Conservation (phyloP, 2,888 invertebrate genomes). For the Heliconius cydno region DNA sequence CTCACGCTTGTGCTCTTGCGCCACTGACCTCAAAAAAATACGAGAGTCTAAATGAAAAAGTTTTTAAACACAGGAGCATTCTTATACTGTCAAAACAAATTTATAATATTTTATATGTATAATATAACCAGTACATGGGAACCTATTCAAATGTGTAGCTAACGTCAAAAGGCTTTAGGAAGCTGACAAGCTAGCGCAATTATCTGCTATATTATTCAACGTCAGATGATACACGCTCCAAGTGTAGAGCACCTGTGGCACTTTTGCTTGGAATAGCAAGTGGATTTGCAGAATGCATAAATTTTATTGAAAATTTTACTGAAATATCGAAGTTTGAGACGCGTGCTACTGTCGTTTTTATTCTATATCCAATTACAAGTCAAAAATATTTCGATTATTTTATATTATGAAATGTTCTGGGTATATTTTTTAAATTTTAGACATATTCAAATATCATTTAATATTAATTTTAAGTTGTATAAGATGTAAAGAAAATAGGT, state of each 20-base stretch:
- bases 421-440: too few relatives aligned
- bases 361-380: background rate
- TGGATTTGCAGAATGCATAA: constrained; percentile 5
- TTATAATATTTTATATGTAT: too few relatives aligned
- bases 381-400: too few relatives aligned
- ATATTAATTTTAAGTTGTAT: background rate
- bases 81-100: too few relatives aligned
- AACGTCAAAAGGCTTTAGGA: constrained; percentile 35
- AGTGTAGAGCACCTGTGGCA: constrained; percentile 37
- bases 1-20: too few relatives aligned
- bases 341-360: background rate
- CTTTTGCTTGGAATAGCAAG: constrained; percentile 17
- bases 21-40: too few relatives aligned
- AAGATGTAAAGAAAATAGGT: too few relatives aligned
- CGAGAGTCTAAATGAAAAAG: too few relatives aligned
- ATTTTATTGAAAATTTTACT: background rate
- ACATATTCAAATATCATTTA: background rate
- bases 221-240: constrained; percentile 36
- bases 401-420: too few relatives aligned
- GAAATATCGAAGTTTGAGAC: background rate
- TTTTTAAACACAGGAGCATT: too few relatives aligned
- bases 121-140: background rate
- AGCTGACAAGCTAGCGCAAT: constrained; percentile 53
- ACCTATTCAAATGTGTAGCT: constrained; percentile 14
- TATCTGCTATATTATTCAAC: constrained; percentile 59